Evolutionary conservation across 2,797 vertebrate genomes (phyloP).

Genomic region (Epinephelus malabaricus): DNA sequence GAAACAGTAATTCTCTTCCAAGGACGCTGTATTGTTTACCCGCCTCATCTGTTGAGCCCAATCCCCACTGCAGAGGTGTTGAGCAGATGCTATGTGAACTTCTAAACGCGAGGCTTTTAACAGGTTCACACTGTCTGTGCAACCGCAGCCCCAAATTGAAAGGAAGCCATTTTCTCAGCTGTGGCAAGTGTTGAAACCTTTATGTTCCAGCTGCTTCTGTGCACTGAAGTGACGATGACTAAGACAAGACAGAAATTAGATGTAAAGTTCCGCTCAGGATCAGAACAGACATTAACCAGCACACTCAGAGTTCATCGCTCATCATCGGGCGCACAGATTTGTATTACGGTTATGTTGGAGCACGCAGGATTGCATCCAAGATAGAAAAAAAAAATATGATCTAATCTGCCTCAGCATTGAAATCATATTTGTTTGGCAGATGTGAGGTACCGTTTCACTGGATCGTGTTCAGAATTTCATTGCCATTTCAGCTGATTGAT

Average conservation of each 20-base stretch:
- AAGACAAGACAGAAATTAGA: slow-evolving; percentile 54
- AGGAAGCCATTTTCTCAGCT: slow-evolving; percentile 29
- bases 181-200: slow-evolving; percentile 60
- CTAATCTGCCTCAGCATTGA: slow-evolving; percentile 49
- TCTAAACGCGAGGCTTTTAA: slow-evolving; percentile 61
- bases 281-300: slow-evolving; percentile 47
- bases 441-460: slow-evolving; percentile 47
- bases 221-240: slow-evolving; percentile 37
- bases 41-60: slow-evolving; percentile 64
- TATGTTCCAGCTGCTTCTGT: slow-evolving; percentile 49
- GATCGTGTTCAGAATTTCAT: slow-evolving; percentile 51
- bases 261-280: slow-evolving; percentile 39
- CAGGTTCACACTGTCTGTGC: slow-evolving; percentile 57
- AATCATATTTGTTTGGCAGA: slow-evolving; percentile 65
- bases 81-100: slow-evolving; percentile 71
- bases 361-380: slow-evolving; percentile 39
- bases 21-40: slow-evolving; percentile 67
- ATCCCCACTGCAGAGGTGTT: slow-evolving; percentile 58
- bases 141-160: slow-evolving; percentile 50
- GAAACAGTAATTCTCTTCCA: slow-evolving; percentile 70
- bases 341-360: slow-evolving; percentile 35
- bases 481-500: slow-evolving; percentile 62
- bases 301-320: slow-evolving; percentile 50
- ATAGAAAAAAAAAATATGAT: slow-evolving; percentile 50
- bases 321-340: slow-evolving; percentile 38